Evolutionary conservation across 1,140 invertebrate genomes (phyloP).

Genomic region (Neuroterus valhalla): DNA sequence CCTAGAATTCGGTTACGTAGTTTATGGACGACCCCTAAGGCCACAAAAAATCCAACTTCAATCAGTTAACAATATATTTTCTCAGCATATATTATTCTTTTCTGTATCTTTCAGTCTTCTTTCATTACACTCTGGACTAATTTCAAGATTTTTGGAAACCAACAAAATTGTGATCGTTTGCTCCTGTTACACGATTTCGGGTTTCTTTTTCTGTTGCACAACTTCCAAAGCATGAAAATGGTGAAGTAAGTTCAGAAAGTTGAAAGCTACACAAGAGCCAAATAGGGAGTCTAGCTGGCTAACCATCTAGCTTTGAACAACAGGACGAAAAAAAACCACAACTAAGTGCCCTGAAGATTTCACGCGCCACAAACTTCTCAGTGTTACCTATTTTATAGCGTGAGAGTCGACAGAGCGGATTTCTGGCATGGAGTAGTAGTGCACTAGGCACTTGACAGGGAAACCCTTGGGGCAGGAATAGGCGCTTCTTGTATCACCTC

Average conservation of each 20-base stretch:
- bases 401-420: constrained; percentile 22
- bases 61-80: too few relatives aligned
- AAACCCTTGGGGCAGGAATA: constrained; percentile 9
- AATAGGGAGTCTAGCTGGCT: constrained; percentile 1
- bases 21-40: too few relatives aligned
- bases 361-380: constrained; percentile 19
- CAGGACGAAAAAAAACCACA: constrained; percentile 15
- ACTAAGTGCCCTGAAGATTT: constrained; percentile 27
- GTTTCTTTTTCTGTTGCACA: background rate
- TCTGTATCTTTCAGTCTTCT: too few relatives aligned
- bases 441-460: background rate
- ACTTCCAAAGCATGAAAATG: background rate
- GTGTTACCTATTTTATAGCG: constrained; percentile 18
- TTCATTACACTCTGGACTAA: too few relatives aligned
- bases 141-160: too few relatives aligned
- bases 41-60: too few relatives aligned
- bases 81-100: too few relatives aligned
- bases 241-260: background rate
- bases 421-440: constrained; percentile 19
- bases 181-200: too few relatives aligned
- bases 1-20: too few relatives aligned
- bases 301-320: constrained; percentile 37
- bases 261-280: background rate
- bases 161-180: too few relatives aligned
- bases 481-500: constrained; percentile 16